Percentiles rank a stretch among this genome's conserved stretches.
phyloP scores from a whole-genome alignment of 2,888 invertebrate species.

The Argyra leucocephala region DNA sequence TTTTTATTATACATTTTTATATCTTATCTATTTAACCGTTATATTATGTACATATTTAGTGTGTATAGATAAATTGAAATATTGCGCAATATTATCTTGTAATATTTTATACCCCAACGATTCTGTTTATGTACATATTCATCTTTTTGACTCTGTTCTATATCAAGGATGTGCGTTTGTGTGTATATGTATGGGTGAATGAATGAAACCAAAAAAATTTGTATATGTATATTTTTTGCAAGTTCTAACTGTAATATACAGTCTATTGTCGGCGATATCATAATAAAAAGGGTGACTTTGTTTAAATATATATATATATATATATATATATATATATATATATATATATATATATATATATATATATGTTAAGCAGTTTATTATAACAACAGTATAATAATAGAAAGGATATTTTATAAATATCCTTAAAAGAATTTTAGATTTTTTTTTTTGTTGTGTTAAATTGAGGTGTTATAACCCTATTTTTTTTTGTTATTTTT shows the following conservation, averaged over 20 bases:
- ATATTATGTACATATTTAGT: neutral
- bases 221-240: too few species aligned
- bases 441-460: neutral
- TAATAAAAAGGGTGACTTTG: neutral
- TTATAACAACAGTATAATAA: neutral
- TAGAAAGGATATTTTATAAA: neutral
- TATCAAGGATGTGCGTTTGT: too few species aligned
- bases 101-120: slow-evolving; percentile 1
- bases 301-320: neutral
- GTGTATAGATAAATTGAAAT: slow-evolving; percentile 4
- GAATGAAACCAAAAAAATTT: too few species aligned
- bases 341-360: neutral
- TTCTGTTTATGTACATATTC: neutral
- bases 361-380: neutral
- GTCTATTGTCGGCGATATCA: neutral
- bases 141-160: too few species aligned
- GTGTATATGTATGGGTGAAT: too few species aligned
- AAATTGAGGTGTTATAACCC: neutral
- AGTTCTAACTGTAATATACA: neutral
- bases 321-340: neutral
- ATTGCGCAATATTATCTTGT: slow-evolving; percentile 3
- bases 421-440: neutral
- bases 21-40: neutral
- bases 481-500: neutral
- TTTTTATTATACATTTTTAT: too few species aligned